Evolutionary conservation across 2,797 vertebrate species (phyloP).

Genomic region (Onychomys leucogaster): DNA sequence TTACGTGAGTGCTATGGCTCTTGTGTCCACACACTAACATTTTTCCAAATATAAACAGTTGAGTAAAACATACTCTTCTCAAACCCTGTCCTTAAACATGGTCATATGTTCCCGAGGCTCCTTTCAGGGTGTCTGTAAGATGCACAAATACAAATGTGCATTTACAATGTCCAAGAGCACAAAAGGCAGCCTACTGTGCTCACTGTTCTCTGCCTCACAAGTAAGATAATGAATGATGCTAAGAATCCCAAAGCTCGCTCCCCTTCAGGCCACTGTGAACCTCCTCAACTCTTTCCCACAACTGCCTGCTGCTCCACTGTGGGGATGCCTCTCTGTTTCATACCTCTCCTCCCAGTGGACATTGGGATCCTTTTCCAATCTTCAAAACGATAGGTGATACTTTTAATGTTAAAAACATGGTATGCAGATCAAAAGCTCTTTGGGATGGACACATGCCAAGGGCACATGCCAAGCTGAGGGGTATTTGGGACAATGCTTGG

Average conservation of each 20-base stretch:
- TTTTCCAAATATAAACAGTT: not conserved
- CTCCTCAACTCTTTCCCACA: not conserved
- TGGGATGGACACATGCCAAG: not conserved
- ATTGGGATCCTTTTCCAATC: not conserved
- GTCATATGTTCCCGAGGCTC: not conserved
- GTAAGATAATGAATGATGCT: not conserved
- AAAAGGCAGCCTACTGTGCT: not conserved
- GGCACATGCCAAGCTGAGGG: not conserved
- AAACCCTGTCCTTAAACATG: not conserved
- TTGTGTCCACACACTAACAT: not conserved
- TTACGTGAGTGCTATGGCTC: not conserved
- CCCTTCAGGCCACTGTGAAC: not conserved
- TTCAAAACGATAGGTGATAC: not conserved
- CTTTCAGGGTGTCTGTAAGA: not conserved
- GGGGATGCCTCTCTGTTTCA: not conserved
- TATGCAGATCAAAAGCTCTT: not conserved
- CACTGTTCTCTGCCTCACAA: not conserved
- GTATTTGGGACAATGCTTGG: rapidly evolving
- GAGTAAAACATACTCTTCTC: not conserved
- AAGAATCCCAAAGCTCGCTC: not conserved
- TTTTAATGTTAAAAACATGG: not conserved
- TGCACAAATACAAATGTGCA: not conserved
- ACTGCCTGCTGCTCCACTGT: rapidly evolving
- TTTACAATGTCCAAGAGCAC: not conserved
- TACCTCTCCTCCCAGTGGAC: not conserved